These are phyloP conservation scores for Andricus grossulariae DNA, from an alignment of 1,140 invertebrate species.

Conservation along the genomic window DNA sequence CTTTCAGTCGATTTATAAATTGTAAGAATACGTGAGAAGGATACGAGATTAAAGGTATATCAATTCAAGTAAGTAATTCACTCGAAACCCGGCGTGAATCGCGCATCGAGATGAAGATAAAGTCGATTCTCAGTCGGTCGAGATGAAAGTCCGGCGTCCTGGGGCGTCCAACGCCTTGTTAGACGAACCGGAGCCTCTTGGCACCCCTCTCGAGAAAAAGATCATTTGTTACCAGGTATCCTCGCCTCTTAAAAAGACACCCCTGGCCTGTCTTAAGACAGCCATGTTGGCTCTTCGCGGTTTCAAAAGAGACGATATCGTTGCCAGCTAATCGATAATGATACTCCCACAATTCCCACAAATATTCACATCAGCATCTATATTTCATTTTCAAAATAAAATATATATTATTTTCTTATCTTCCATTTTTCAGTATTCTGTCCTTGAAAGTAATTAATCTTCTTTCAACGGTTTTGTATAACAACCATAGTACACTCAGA, in stretches of 20 bases:
- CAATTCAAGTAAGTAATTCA: conserved; percentile 69
- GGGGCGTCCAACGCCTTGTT: conserved; percentile 72
- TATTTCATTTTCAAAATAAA: too few species aligned
- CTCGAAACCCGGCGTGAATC: conserved; percentile 59
- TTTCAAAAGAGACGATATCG: background rate
- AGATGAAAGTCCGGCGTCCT: conserved; percentile 70
- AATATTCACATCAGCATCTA: too few species aligned
- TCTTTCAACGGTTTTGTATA: too few species aligned
- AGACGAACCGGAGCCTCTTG: conserved; percentile 66
- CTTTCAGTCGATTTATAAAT: too few species aligned
- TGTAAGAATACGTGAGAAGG: too few species aligned
- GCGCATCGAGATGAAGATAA: conserved; percentile 69
- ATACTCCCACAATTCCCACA: too few species aligned
- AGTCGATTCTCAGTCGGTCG: conserved; percentile 67
- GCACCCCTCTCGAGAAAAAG: conserved; percentile 66
- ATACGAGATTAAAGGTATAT: conserved; percentile 43
- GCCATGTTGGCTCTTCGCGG: background rate
- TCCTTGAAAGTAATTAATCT: too few species aligned
- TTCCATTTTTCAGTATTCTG: too few species aligned
- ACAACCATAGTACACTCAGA: too few species aligned
- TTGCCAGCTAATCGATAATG: too few species aligned
- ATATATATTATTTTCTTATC: too few species aligned
- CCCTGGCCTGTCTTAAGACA: conserved; percentile 3
- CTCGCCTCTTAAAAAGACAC: conserved; percentile 35
- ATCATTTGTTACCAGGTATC: conserved; percentile 68